These are phyloP conservation scores for Drosophila mimica DNA, from an alignment of 2,888 invertebrate species.

Conservation along the genomic window DNA sequence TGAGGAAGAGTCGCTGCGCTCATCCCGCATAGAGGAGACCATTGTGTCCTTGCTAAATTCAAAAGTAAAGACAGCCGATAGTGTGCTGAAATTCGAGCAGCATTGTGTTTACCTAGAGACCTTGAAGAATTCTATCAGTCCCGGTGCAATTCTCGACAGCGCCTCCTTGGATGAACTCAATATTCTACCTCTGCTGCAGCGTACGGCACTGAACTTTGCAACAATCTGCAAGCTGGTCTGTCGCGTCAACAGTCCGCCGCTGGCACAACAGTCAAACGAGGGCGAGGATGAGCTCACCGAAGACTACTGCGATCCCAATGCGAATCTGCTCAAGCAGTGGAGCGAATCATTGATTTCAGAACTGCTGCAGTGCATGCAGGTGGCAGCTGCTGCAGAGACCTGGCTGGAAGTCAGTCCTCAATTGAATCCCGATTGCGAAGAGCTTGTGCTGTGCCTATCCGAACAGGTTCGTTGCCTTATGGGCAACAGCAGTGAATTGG, in stretches of 20 bases:
- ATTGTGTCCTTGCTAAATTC: constrained; percentile 57
- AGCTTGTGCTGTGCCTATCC: constrained; percentile 69
- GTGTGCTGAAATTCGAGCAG: constrained; percentile 53
- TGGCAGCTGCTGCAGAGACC: constrained; percentile 71
- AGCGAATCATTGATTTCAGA: constrained; percentile 73
- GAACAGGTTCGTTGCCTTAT: constrained; percentile 75
- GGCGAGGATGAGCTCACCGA: constrained; percentile 79
- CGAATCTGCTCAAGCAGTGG: constrained; percentile 80
- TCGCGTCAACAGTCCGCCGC: constrained; percentile 43
- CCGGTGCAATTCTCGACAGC: constrained; percentile 53
- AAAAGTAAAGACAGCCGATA: constrained; percentile 30
- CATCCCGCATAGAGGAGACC: constrained; percentile 69
- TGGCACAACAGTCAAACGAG: constrained; percentile 35
- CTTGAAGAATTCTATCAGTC: constrained; percentile 56
- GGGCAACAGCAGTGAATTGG: constrained; percentile 68
- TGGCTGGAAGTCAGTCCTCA: constrained; percentile 59
- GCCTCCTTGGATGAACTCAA: constrained; percentile 46
- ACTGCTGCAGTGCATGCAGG: constrained; percentile 71
- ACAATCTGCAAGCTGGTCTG: constrained; percentile 80
- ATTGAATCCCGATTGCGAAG: constrained; percentile 43
- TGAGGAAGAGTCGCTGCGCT: constrained; percentile 65
- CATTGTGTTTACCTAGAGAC: constrained; percentile 75
- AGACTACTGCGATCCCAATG: constrained; percentile 82
- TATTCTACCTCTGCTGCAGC: constrained; percentile 60
- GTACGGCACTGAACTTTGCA: constrained; percentile 74